phyloP scores from a whole-genome alignment of 1,140 invertebrate genomes.

The Goniozus legneri region DNA sequence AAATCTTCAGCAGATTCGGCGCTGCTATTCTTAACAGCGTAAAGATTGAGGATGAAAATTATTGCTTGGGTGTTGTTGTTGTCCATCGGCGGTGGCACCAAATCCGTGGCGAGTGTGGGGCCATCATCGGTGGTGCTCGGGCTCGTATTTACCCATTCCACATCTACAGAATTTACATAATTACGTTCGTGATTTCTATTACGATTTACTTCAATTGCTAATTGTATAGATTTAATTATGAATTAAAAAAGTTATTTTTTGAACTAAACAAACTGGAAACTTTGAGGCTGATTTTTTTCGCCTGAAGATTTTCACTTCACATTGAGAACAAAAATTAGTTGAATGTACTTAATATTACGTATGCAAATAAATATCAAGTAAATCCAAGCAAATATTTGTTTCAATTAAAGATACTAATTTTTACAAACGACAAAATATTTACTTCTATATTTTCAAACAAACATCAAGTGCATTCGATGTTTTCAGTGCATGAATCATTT shows the following conservation, averaged over 20 bases:
- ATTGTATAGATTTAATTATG: conserved; percentile 2
- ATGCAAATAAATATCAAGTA: no score
- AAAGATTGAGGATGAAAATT: conserved; percentile 45
- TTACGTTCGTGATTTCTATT: no score
- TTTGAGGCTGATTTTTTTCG: not conserved
- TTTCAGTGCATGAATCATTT: no score
- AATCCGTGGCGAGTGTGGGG: conserved; percentile 35
- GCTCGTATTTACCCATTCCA: no score
- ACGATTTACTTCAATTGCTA: not conserved
- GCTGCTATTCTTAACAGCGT: conserved; percentile 39
- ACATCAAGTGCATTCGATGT: no score
- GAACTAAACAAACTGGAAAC: conserved; percentile 5
- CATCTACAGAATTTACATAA: conserved; percentile 1
- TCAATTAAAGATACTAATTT: no score
- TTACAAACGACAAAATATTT: no score
- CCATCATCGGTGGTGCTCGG: conserved; percentile 16
- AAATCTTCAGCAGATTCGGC: conserved; percentile 25
- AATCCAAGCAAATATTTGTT: no score
- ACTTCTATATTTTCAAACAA: no score
- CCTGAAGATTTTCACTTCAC: not conserved
- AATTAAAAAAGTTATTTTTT: not conserved
- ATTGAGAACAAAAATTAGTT: no score
- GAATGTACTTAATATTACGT: no score
- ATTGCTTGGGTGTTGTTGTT: conserved; percentile 12
- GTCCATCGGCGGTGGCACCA: conserved; percentile 31